Evolutionary conservation across 1,140 invertebrate species (phyloP), one percentile per base, ranked within the genome.

Genomic region (Aphis gossypii): DNA sequence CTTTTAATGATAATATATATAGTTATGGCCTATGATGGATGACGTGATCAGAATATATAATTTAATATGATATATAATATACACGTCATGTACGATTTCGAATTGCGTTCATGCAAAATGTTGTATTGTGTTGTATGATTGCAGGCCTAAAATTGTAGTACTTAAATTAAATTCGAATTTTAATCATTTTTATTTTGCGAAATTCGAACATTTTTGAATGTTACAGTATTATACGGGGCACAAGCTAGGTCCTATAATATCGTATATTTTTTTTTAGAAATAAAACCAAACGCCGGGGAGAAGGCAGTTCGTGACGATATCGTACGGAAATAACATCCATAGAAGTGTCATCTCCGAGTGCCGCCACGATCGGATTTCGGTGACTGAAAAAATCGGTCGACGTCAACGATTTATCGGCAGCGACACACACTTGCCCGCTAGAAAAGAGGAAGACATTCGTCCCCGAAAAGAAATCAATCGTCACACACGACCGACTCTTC

Each of bases 401-500:
- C 84, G 84, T 30, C 84, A n/a, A 86, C 41, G 84, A 56, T 51
- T 56, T 90, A 56, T 90, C 89, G 20, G 35, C 56, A 23, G n/a
- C 20, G n/a, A 88, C 46, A 14, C 41, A 23, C 25, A 25, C 83
- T 25, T 14, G 41, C 9, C 30, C 4, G 46, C 30, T n/a, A 54
- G n/a, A 88, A 88, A 88, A 88, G 35, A 88, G 48, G 87, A 88
- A 88, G 87, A 88, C 87, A 48, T 51, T 88, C 48, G 30, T n/a
- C 7, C 48, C n/a, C 14, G n/a, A 92, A 92, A n/a, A 76, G 90
- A 92, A 92, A 92, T 92, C 90, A 92, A 92, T 92, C 90, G 90
- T 92, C 90, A 92, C 60, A 92, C 90, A 92, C 90, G 90, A 92
- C 90, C 90, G 90, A 90, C 68, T 44, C 8, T 20, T 88, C 60